Evolutionary conservation across 2,113 vertebrate genomes (phyloP).

Genomic region (Trinectes maculatus): DNA sequence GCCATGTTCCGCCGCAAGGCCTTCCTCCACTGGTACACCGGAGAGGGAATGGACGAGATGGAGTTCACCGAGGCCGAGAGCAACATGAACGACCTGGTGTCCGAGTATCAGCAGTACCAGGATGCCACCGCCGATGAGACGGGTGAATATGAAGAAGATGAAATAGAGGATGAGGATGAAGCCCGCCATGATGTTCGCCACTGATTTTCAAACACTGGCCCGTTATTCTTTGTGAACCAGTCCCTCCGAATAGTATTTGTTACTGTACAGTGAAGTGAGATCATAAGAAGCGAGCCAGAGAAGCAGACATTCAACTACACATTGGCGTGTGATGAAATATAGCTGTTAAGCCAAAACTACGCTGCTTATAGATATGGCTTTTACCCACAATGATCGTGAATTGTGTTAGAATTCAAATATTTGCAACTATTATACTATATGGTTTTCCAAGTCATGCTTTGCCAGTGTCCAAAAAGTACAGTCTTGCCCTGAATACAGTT

Average conservation of each 20-base stretch:
- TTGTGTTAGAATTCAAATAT: slow-evolving; percentile 43
- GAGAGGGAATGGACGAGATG: slow-evolving; percentile 95
- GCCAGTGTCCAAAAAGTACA: slow-evolving; percentile 33
- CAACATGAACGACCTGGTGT: slow-evolving; percentile 95
- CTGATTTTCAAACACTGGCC: slow-evolving; percentile 50
- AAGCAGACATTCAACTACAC: slow-evolving; percentile 28
- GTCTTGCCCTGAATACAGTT: slow-evolving; percentile 50
- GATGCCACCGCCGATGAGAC: slow-evolving; percentile 88
- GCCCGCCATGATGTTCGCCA: slow-evolving; percentile 73
- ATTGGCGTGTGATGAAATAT: slow-evolving; percentile 35
- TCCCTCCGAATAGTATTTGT: slow-evolving; percentile 24
- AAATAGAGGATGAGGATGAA: slow-evolving; percentile 80
- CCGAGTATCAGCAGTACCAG: slow-evolving; percentile 95
- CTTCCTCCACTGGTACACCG: slow-evolving; percentile 94
- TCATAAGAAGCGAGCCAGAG: slow-evolving; percentile 5
- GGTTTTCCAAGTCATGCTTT: slow-evolving; percentile 50
- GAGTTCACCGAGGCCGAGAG: slow-evolving; percentile 94
- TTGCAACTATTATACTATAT: slow-evolving; percentile 36
- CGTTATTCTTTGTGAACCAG: slow-evolving; percentile 10
- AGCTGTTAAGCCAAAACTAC: slow-evolving; percentile 48
- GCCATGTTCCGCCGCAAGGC: slow-evolving; percentile 97
- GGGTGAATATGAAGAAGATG: slow-evolving; percentile 83
- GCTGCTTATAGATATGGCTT: slow-evolving; percentile 52
- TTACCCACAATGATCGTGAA: slow-evolving; percentile 43
- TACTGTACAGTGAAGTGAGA: slow-evolving; percentile 35